A percentile compares a stretch with the other conserved stretches of the same genome.
phyloP scores from a whole-genome alignment of 2,113 vertebrate genomes.

The Butorides virescens region DNA sequence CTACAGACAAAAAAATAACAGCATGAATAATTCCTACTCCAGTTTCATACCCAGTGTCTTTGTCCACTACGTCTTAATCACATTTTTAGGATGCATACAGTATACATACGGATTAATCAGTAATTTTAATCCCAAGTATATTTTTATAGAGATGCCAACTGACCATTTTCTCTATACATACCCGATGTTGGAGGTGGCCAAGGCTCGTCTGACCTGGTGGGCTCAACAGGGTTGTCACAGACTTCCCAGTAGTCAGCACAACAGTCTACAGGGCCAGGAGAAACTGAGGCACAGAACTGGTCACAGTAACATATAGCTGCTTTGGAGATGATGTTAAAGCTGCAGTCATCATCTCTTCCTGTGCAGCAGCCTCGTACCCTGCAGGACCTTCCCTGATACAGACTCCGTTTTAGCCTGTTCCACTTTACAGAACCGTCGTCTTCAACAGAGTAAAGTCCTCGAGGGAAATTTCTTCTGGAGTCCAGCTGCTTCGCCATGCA shows the following conservation, averaged over 20 bases:
- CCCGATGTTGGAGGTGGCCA: slow-evolving; percentile 30
- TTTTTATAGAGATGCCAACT: background rate
- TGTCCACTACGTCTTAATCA: background rate
- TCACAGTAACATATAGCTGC: slow-evolving; percentile 78
- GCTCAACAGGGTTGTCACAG: background rate
- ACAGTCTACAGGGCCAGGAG: slow-evolving; percentile 67
- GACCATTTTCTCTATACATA: slow-evolving; percentile 13
- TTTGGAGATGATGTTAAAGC: slow-evolving; percentile 52
- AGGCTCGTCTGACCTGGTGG: slow-evolving; percentile 8
- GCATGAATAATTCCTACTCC: background rate
- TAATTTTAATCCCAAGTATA: background rate
- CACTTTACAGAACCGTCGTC: background rate
- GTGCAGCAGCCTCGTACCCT: slow-evolving; percentile 70
- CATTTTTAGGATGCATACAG: background rate
- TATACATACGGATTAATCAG: background rate
- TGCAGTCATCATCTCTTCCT: slow-evolving; percentile 74
- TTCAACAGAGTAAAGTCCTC: background rate
- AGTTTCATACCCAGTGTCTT: background rate
- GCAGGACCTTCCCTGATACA: slow-evolving; percentile 67
- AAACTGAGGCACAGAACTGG: slow-evolving; percentile 62
- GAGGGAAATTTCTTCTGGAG: background rate
- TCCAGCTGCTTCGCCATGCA: slow-evolving; percentile 1
- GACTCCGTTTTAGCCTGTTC: slow-evolving; percentile 59
- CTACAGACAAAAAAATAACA: background rate
- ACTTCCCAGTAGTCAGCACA: slow-evolving; percentile 76